These are phyloP conservation scores for Bombus waltoni DNA, from an alignment of 1,140 invertebrate genomes.

Conservation along the genomic window DNA sequence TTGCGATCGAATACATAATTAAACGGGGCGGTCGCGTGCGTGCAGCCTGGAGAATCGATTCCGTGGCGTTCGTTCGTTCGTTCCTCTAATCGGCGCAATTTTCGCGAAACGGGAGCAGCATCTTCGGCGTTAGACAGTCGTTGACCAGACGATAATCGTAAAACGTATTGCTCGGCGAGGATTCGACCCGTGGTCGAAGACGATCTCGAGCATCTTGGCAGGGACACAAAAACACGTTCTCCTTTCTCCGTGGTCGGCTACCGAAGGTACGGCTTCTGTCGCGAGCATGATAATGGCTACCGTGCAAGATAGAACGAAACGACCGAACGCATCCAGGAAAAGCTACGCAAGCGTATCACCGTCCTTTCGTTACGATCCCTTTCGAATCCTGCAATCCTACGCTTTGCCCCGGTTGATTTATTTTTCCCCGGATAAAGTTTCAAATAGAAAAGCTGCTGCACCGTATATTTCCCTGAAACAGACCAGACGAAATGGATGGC, in stretches of 20 bases:
- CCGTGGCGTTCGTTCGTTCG: not conserved
- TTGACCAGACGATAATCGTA: not conserved
- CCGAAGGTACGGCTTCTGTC: no score
- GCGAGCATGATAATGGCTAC: not conserved
- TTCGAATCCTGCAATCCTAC: not conserved
- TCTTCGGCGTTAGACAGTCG: not conserved
- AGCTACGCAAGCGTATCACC: not conserved
- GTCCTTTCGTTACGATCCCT: not conserved
- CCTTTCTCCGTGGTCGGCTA: not conserved
- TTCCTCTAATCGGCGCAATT: not conserved
- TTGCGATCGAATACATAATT: slow-evolving; percentile 7
- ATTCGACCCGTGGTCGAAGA: not conserved
- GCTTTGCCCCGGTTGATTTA: not conserved
- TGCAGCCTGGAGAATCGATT: not conserved
- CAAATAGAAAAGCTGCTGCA: no score
- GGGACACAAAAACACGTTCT: not conserved
- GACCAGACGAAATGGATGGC: not conserved
- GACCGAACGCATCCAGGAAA: not conserved
- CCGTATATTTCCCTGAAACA: not conserved
- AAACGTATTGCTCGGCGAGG: not conserved
- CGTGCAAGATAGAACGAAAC: not conserved
- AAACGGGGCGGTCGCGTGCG: not conserved
- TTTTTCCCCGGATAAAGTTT: not conserved
- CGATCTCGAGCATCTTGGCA: not conserved
- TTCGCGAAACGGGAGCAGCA: slow-evolving; percentile 13